phyloP scores from a whole-genome alignment of 2,797 vertebrate species.

The Calcarius lapponicus region DNA sequence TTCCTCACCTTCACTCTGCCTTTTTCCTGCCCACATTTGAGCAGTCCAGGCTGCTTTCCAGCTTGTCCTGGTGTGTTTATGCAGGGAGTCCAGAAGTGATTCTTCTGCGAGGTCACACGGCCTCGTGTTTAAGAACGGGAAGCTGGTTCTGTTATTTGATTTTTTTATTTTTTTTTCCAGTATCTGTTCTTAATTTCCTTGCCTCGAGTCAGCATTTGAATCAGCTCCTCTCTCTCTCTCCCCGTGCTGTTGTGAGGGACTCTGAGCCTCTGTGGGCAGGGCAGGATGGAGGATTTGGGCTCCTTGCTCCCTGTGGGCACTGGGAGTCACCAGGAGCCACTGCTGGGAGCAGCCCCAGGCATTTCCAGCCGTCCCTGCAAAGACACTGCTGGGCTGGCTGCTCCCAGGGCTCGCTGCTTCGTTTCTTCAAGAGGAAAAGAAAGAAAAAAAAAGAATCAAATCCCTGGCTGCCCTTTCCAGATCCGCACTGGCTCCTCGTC shows the following conservation, averaged over 20 bases:
- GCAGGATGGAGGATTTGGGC: not conserved
- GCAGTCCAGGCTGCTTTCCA: not conserved
- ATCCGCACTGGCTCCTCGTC: not conserved
- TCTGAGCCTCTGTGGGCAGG: not conserved
- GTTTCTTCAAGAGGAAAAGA: not conserved
- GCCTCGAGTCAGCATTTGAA: conserved; percentile 23
- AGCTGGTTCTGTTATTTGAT: not conserved
- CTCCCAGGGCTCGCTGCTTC: not conserved
- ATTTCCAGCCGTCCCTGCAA: not conserved
- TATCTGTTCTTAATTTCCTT: conserved; percentile 29
- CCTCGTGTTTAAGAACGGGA: not conserved
- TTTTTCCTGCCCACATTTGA: not conserved
- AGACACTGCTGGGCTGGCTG: not conserved
- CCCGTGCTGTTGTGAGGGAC: not conserved
- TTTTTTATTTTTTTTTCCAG: not conserved
- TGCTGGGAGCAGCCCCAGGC: not conserved
- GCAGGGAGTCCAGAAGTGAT: not conserved
- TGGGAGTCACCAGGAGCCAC: not conserved
- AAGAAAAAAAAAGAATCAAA: not conserved
- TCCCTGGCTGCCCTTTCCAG: conserved; percentile 23
- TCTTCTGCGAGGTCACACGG: not conserved
- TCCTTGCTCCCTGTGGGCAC: not conserved
- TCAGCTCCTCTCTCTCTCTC: not conserved
- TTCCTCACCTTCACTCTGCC: not conserved
- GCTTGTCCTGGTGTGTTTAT: not conserved